Conservation (phyloP, 2,888 invertebrate species). For the Stenurella melanura region DNA sequence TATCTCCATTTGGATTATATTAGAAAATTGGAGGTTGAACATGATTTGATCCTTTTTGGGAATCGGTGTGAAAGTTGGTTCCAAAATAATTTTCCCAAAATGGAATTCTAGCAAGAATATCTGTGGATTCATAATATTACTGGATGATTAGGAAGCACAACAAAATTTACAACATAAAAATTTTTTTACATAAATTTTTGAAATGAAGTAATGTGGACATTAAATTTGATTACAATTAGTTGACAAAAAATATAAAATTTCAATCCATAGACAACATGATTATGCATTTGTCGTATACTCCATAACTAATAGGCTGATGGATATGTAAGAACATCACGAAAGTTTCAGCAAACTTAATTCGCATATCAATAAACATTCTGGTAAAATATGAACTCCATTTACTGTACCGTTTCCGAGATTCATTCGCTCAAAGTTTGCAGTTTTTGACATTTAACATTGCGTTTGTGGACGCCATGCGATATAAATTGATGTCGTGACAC, state of each 20-base stretch:
- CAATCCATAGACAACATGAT: slow-evolving; percentile 53
- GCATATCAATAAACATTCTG: too few relatives aligned
- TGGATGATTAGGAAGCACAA: slow-evolving; percentile 21
- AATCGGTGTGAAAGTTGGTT: slow-evolving; percentile 67
- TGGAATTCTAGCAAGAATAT: slow-evolving; percentile 77
- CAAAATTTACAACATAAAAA: slow-evolving; percentile 38
- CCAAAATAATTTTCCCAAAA: slow-evolving; percentile 75
- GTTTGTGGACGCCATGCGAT: too few relatives aligned
- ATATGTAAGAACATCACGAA: too few relatives aligned
- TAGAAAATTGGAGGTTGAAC: slow-evolving; percentile 74
- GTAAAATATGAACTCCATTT: too few relatives aligned
- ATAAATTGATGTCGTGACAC: too few relatives aligned
- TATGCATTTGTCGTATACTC: slow-evolving; percentile 37
- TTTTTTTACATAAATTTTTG: slow-evolving; percentile 43
- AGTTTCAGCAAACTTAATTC: too few relatives aligned
- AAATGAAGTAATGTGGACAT: slow-evolving; percentile 40
- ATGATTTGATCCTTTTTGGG: slow-evolving; percentile 73
- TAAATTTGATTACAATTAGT: slow-evolving; percentile 42
- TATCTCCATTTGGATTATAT: slow-evolving; percentile 75
- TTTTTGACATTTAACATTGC: too few relatives aligned
- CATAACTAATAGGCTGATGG: too few relatives aligned
- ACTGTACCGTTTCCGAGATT: too few relatives aligned
- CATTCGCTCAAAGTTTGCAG: too few relatives aligned
- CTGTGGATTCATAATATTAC: slow-evolving; percentile 70
- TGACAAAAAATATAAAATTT: not conserved